Percentiles rank a stretch among this genome's conserved stretches.
These are phyloP conservation scores for Meloidogyne exigua DNA, from an alignment of 1,140 invertebrate genomes.

Conservation along the genomic window DNA sequence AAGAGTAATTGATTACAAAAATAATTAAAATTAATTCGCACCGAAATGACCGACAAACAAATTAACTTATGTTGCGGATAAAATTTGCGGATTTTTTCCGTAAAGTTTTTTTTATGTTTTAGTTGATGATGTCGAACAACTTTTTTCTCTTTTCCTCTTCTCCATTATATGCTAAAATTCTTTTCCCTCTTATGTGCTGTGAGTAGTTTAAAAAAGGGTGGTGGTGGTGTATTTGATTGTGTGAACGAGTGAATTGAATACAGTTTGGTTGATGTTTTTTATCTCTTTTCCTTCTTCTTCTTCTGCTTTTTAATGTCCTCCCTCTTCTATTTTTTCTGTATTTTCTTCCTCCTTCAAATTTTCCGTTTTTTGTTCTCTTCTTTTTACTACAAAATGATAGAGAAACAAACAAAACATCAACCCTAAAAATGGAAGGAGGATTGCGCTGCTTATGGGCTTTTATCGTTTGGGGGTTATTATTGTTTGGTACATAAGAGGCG, in stretches of 20 bases:
- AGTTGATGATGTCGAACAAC: too few relatives aligned
- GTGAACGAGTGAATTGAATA: neutral
- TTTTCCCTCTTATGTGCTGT: neutral
- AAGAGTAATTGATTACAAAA: too few relatives aligned
- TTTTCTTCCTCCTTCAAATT: neutral
- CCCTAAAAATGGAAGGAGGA: neutral
- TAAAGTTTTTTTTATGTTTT: too few relatives aligned
- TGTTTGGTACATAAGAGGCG: neutral
- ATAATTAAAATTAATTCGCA: too few relatives aligned
- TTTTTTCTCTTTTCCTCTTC: neutral
- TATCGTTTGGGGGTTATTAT: neutral
- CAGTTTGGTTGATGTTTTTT: neutral
- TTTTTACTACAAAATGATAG: neutral
- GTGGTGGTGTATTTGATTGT: neutral
- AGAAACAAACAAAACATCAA: neutral
- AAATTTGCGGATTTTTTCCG: too few relatives aligned
- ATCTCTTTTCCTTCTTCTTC: too few relatives aligned
- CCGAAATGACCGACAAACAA: too few relatives aligned
- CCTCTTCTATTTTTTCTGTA: neutral
- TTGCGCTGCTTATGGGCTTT: neutral
- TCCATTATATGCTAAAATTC: neutral
- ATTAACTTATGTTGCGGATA: too few relatives aligned
- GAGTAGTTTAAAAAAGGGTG: too few relatives aligned
- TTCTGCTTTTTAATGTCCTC: neutral
- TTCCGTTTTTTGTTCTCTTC: neutral